phyloP scores from a whole-genome alignment of 1,140 invertebrate species.

The Cheumatopsyche charites region DNA sequence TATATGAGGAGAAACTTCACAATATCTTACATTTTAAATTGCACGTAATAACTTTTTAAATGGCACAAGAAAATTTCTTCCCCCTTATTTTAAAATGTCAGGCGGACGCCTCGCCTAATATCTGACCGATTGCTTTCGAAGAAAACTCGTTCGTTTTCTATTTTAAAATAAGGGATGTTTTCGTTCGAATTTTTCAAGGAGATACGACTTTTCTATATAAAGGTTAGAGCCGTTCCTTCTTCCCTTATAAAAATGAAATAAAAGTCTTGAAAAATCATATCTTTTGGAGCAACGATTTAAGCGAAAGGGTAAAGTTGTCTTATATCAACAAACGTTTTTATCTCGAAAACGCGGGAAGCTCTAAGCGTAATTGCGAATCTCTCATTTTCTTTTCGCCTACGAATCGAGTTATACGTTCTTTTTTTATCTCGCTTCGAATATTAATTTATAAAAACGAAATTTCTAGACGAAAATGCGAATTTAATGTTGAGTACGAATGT shows the following conservation, averaged over 20 bases:
- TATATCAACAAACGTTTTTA: slow-evolving; percentile 45
- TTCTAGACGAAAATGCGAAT: no score
- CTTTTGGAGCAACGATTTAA: slow-evolving; percentile 46
- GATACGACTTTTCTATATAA: not conserved
- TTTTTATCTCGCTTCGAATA: not conserved
- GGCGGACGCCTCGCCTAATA: slow-evolving; percentile 12
- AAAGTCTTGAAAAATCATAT: slow-evolving; percentile 49
- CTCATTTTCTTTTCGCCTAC: not conserved
- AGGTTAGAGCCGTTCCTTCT: not conserved
- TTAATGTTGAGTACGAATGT: no score
- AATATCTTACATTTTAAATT: slow-evolving; percentile 50
- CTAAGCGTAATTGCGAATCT: slow-evolving; percentile 26
- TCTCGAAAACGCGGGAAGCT: slow-evolving; percentile 30
- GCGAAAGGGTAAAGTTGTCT: slow-evolving; percentile 41
- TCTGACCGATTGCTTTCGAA: not conserved
- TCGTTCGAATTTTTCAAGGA: not conserved
- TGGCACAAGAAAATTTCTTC: slow-evolving; percentile 45
- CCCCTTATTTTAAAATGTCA: slow-evolving; percentile 38
- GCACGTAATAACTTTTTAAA: slow-evolving; percentile 49
- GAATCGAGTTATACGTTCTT: no score
- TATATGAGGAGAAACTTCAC: slow-evolving; percentile 45
- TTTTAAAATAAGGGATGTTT: not conserved
- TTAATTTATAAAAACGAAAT: no score
- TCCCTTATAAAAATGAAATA: slow-evolving; percentile 46
- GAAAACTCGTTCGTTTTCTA: slow-evolving; percentile 22